Evolutionary conservation across 2,113 vertebrate genomes (phyloP), one percentile per base, ranked within the genome.

Genomic region (Camelus dromedarius): DNA sequence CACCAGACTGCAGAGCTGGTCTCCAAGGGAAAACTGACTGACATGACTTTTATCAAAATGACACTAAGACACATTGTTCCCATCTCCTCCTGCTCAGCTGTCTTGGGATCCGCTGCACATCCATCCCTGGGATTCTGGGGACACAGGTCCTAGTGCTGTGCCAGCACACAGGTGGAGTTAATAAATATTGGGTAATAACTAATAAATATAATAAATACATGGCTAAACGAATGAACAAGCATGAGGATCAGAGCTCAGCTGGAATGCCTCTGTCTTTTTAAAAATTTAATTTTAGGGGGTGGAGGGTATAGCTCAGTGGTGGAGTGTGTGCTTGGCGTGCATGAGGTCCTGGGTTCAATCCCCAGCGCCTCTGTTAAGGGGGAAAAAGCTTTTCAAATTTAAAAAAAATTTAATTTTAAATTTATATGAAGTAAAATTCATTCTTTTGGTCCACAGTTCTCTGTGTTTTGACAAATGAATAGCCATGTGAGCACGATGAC

Each of bases 1-100:
- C 30, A 20, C 26, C 22, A 22, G 24, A 75, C n/a, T 75, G 54
- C 79, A 83, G 46, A 83, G 46, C 20, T 58, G 50, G 38, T 93
- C 83, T 89, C 92, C 14, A 4, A 60, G 32, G 79, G 54, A 50
- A 90, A 91, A 83, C 48, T 24, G 62, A 58, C 46, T 64, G 66
- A 95, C 38, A 72, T 4, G 77, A 60, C 91, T 93, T 91, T 84
- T 87, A 87, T 95, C 93, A 91, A 56, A 96, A 18, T 85, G 60
- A 76, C 42, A 66, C 28, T 24, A 85, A 6, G 60, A 72, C 0
- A 58, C 54, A 18, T 3, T 85, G 42, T 85, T 96, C 84, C 92
- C 42, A 32, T 88, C 79, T 69, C 42, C 66, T 70, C 66, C 14
- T 1, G 52, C 32, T 84, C 76, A 72, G 89, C 56, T 19, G 66